Conservation (phyloP, 2,797 vertebrate genomes). For the Cetoscarus ocellatus region DNA sequence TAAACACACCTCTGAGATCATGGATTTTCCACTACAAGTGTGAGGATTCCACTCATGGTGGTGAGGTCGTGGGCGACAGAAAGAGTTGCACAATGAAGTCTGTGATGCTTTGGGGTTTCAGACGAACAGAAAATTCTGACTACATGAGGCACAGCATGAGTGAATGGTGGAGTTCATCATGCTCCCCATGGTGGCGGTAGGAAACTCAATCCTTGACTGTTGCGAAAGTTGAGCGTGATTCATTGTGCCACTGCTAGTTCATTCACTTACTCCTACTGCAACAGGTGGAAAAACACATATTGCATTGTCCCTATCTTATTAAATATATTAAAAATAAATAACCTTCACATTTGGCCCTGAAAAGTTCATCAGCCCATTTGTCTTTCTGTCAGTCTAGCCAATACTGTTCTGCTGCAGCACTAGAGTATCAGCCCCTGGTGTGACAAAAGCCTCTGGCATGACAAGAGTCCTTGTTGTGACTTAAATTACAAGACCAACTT, state of each 20-base stretch:
- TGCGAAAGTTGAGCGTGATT: constrained; percentile 81
- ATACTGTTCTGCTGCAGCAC: background rate
- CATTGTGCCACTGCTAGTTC: constrained; percentile 74
- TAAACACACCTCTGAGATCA: constrained; percentile 72
- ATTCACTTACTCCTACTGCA: constrained; percentile 57
- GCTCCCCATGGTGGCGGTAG: constrained; percentile 72
- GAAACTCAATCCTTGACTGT: constrained; percentile 75
- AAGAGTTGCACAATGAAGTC: constrained; percentile 49
- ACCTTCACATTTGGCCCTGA: constrained; percentile 22
- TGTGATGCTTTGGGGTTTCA: constrained; percentile 58
- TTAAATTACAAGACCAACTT: too few relatives aligned
- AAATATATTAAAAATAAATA: constrained; percentile 18
- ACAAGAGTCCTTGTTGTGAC: too few relatives aligned
- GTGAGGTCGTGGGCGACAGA: constrained; percentile 60
- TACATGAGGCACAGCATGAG: constrained; percentile 53
- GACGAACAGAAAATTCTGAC: constrained; percentile 56
- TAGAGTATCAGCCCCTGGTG: too few relatives aligned
- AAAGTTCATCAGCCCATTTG: constrained; percentile 25
- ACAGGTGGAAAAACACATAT: constrained; percentile 43
- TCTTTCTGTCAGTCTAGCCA: constrained; percentile 9
- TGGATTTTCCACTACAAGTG: constrained; percentile 78
- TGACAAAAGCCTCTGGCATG: too few relatives aligned
- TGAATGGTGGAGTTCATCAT: constrained; percentile 52
- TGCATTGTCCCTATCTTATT: too few relatives aligned
- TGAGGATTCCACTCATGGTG: constrained; percentile 72